A percentile compares a stretch with the other conserved stretches of the same genome.
These are phyloP conservation scores for Ciconia boyciana DNA, from an alignment of 2,113 vertebrate species.

Conservation along the genomic window DNA sequence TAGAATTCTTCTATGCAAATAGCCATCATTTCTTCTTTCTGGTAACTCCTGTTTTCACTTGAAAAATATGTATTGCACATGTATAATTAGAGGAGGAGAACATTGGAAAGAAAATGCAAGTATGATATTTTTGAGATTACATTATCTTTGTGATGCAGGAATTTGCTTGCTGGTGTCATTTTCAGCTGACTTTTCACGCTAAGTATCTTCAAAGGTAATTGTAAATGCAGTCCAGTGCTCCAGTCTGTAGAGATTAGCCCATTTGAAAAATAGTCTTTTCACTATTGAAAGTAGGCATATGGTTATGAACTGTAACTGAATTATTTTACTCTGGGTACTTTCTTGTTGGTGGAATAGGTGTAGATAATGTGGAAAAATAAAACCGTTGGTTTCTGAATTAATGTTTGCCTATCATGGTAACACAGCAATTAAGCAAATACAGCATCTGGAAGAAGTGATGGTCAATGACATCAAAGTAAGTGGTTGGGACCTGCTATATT, in stretches of 20 bases:
- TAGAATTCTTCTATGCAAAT: neutral
- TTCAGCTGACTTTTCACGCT: neutral
- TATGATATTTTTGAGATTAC: neutral
- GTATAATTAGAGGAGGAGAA: neutral
- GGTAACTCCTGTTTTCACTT: neutral
- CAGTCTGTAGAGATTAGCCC: neutral
- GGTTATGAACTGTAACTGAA: neutral
- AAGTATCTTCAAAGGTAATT: neutral
- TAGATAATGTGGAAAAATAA: neutral
- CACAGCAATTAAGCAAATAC: neutral
- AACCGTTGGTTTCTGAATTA: neutral
- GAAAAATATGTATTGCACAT: neutral
- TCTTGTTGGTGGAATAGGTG: neutral
- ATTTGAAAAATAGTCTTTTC: neutral
- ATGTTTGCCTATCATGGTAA: neutral
- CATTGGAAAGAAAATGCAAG: neutral
- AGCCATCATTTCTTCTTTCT: neutral
- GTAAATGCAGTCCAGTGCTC: neutral
- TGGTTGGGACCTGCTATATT: neutral
- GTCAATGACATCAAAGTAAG: neutral
- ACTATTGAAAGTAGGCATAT: neutral
- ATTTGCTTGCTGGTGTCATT: neutral
- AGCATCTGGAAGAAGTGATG: neutral
- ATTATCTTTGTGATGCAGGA: neutral
- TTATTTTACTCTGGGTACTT: neutral